Percentiles rank a stretch among this genome's conserved stretches.
Conservation (phyloP, 2,888 invertebrate genomes). For the Agrochola circellaris region DNA sequence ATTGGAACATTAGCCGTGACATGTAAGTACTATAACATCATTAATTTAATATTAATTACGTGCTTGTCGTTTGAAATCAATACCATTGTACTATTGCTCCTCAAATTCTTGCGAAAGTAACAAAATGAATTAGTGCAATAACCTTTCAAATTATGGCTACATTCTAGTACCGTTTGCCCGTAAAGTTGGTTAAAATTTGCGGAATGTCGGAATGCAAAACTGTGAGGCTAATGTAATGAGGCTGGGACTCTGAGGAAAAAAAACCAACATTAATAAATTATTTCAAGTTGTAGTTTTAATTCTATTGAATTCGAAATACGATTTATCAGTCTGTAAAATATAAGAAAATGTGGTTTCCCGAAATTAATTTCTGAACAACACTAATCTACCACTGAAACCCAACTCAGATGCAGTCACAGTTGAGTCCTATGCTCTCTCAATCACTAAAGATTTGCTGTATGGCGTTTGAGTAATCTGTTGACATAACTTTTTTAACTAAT, state of each 20-base stretch:
- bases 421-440: not conserved
- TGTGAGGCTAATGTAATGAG: not conserved
- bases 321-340: not conserved
- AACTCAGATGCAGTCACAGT: not conserved
- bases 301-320: not conserved
- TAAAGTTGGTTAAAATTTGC: slow-evolving; percentile 39
- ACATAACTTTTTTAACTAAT: not conserved
- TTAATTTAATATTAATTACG: slow-evolving; percentile 50
- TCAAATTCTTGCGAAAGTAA: slow-evolving; percentile 75
- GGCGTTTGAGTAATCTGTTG: not conserved
- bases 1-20: slow-evolving; percentile 41
- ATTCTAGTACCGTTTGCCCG: slow-evolving; percentile 47
- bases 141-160: slow-evolving; percentile 62
- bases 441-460: not conserved
- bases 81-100: slow-evolving; percentile 67
- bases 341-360: not conserved
- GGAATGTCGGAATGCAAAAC: slow-evolving; percentile 11
- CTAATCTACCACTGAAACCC: not conserved
- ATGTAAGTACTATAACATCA: slow-evolving; percentile 63
- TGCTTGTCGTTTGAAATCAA: slow-evolving; percentile 75
- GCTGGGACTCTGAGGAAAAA: not conserved
- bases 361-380: slow-evolving; percentile 3
- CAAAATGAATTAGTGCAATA: slow-evolving; percentile 72
- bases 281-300: not conserved
- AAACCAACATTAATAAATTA: not conserved